Base-by-base conservation (phyloP, 2,113 vertebrate genomes). In the Phalacrocorax brasilianus region DNA sequence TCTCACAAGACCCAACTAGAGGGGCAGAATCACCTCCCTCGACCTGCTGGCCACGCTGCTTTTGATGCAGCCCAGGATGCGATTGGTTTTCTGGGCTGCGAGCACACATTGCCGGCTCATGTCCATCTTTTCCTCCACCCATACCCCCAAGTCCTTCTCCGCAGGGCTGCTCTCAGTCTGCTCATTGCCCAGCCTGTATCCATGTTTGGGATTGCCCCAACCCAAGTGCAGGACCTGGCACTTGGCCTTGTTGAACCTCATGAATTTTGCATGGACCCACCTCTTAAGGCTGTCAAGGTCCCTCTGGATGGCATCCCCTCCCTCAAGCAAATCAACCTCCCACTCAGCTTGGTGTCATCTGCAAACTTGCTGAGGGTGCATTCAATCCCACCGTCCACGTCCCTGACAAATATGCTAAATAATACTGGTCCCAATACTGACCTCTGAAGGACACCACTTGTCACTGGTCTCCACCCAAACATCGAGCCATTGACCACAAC, bases 401-500 rank as follows among this genome's bases (percentile, higher is more conserved):
- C 49, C 26, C 22, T 45, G 33, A 28, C 2, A 24, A 53, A 24
- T 53, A 24, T 45, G 8, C 50, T 91, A 59, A 81, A 40, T 45
- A 91, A 22, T 40, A 65, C 27, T 50, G 35, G 11, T 85, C 5
- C 30, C 11, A 33, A 3, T 32, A 71, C 0, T 0, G 28, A 52
- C 33, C 22, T 6, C 5, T 74, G 55, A 49, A 27, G 15, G 12
- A 38, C 4, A 23, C 4, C 16, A 12, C 22, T 45, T 1, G 0
- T 62, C 40, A 33, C 56, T 18, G 24, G 9, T 73, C 8, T 61
- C 38, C 21, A 19, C 6, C 14, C 2, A 1, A 44, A 45, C 2
- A 11, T 7, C 0, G 2, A 71, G 28, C 15, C 6, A 9, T 18
- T 58, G 14, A 53, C 56, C 2, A 1, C n/a, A 66, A 8, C 23